phyloP scores from a whole-genome alignment of 2,888 invertebrate species.

The Acrocyrtus sp. region DNA sequence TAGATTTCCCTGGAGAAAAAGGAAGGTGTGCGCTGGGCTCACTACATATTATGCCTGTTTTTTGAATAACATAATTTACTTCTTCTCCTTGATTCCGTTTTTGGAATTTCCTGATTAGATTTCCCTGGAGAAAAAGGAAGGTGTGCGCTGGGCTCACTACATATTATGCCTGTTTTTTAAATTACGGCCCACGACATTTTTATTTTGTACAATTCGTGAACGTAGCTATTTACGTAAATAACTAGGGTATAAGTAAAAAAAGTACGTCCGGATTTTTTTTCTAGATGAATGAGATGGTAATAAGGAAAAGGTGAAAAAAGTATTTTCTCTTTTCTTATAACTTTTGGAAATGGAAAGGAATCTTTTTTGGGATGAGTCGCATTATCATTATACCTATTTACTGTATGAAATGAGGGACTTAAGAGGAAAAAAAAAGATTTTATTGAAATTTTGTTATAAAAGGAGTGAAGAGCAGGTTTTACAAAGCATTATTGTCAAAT shows the following conservation, averaged over 20 bases:
- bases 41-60: too few relatives aligned
- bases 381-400: neutral
- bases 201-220: too few relatives aligned
- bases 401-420: too few relatives aligned
- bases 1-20: conserved; percentile 48
- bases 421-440: neutral
- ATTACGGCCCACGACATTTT: too few relatives aligned
- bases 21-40: too few relatives aligned
- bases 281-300: neutral
- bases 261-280: neutral
- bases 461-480: neutral
- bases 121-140: conserved; percentile 38
- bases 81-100: conserved; percentile 13
- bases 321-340: neutral
- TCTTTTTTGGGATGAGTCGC: too few relatives aligned
- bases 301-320: neutral
- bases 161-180: too few relatives aligned
- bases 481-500: neutral
- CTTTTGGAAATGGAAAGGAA: neutral
- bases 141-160: too few relatives aligned
- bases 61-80: too few relatives aligned
- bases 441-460: neutral
- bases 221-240: neutral
- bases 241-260: neutral
- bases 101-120: conserved; percentile 52